Percentiles rank a stretch among this genome's conserved stretches.
Evolutionary conservation across 1,140 invertebrate species (phyloP).

Genomic region (Ceratosolen fusciceps): DNA sequence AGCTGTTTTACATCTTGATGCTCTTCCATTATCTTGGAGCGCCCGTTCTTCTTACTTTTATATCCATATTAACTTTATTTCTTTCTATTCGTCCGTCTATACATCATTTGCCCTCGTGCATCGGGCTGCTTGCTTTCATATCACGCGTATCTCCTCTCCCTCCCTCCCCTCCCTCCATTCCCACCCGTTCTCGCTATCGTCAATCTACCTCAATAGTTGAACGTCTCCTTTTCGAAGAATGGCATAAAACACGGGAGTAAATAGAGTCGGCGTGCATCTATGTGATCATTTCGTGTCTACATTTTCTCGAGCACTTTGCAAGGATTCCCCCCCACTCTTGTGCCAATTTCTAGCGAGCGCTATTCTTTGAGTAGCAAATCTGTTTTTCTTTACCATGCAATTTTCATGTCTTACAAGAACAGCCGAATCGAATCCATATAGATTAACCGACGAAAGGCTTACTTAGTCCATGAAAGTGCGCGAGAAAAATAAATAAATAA

Average conservation of each 20-base stretch:
- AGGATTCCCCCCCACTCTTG: conserved; percentile 7
- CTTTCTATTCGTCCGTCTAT: background rate
- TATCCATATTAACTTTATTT: conserved; percentile 2
- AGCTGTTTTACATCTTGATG: background rate
- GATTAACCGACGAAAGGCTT: background rate
- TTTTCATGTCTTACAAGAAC: conserved; percentile 11
- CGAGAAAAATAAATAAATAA: background rate
- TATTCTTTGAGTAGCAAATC: conserved; percentile 29
- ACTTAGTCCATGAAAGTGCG: background rate
- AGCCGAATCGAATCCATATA: background rate
- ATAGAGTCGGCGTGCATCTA: conserved; percentile 4
- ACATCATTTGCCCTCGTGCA: background rate
- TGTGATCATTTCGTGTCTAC: conserved; percentile 22
- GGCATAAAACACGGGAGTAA: background rate
- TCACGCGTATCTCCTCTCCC: background rate
- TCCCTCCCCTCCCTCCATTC: background rate
- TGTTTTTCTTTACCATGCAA: conserved; percentile 26
- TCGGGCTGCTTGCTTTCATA: conserved; percentile 7
- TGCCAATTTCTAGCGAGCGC: conserved; percentile 4
- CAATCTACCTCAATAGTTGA: background rate
- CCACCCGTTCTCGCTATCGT: background rate
- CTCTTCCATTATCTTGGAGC: conserved; percentile 14
- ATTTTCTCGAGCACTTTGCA: conserved; percentile 11
- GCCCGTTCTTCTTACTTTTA: background rate
- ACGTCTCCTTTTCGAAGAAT: background rate